Percentiles rank a stretch among this genome's conserved stretches.
These are phyloP conservation scores for Andricus curvator DNA, from an alignment of 2,888 invertebrate genomes.

Conservation along the genomic window DNA sequence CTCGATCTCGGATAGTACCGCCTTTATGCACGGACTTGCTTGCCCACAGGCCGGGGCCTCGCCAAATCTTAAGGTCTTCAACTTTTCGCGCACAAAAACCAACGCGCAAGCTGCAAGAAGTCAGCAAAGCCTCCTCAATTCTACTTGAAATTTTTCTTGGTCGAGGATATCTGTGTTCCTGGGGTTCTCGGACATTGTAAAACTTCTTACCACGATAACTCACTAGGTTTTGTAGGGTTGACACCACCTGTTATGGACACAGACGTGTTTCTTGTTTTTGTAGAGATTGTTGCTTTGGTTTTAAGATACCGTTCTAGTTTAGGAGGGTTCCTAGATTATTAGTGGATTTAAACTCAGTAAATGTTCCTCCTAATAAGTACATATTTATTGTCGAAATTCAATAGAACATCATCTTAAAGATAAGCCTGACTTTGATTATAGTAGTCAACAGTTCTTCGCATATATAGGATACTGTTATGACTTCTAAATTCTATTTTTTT, in stretches of 20 bases:
- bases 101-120: constrained; percentile 12
- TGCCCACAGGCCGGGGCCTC: constrained; percentile 4
- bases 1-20: constrained; percentile 24
- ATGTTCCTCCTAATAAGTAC: too few species aligned
- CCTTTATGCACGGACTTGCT: constrained; percentile 28
- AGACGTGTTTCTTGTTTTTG: background rate
- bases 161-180: background rate
- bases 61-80: constrained; percentile 26
- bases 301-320: too few species aligned
- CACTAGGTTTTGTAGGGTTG: background rate
- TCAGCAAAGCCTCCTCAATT: background rate
- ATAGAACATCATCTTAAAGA: too few species aligned
- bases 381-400: too few species aligned
- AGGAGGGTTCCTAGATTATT: too few species aligned
- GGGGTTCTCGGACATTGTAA: background rate
- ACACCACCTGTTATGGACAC: constrained; percentile 21
- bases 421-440: too few species aligned
- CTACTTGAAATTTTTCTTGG: background rate
- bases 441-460: too few species aligned
- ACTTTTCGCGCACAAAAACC: constrained; percentile 14
- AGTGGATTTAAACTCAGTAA: too few species aligned
- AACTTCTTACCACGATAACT: constrained; percentile 14
- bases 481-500: too few species aligned
- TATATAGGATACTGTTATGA: too few species aligned
- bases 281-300: too few species aligned